Evolutionary conservation across 2,113 vertebrate species (phyloP), one percentile per base, ranked within the genome.

Genomic region (Strigops habroptila): DNA sequence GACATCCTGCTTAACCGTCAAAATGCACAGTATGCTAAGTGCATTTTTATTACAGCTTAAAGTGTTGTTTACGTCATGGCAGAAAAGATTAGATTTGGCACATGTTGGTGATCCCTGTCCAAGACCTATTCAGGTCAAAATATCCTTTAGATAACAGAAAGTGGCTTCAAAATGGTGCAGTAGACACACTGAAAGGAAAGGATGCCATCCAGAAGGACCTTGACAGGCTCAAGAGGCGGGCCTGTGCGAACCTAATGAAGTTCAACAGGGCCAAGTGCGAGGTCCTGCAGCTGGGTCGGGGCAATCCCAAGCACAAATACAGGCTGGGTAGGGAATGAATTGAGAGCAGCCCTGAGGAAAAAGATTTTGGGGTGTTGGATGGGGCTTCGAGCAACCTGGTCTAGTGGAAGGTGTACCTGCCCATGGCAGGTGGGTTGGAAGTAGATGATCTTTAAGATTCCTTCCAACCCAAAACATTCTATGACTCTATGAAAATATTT

Each of bases 181-280:
- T 35, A 41, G 53, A 62, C n/a, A 23, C 0, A 0, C 35, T 41
- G 19, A 14, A 80, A 44, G 30, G 30, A 74, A 74, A n/a, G 14
- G 6, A 22, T 60, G n/a, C 21, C 21, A 35, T 48, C 30, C 75
- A 35, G 44, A 60, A 44, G 39, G 57, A 16, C 60, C 9, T 35
- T 74, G 28, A 25, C 33, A 67, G 37, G 37, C 33, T 35, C 39
- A 21, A 80, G 52, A 41, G 21, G 37, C 67, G 52, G 37, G 52
- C n/a, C 7, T 7, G 3, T 24, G 27, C 7, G 2, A 68, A 52
- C 10, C 19, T 44, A 15, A 21, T 39, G 18, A 31, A 67, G n/a
- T 74, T 81, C 46, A 74, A 2, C 25, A 35, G 75, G n/a, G 53
- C 53, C 30, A 53, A 43, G 62, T 41, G 30, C 62, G 55, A 48